Percentiles rank a stretch among this genome's conserved stretches.
phyloP scores from a whole-genome alignment of 2,888 invertebrate species.

The Xanthia togata region DNA sequence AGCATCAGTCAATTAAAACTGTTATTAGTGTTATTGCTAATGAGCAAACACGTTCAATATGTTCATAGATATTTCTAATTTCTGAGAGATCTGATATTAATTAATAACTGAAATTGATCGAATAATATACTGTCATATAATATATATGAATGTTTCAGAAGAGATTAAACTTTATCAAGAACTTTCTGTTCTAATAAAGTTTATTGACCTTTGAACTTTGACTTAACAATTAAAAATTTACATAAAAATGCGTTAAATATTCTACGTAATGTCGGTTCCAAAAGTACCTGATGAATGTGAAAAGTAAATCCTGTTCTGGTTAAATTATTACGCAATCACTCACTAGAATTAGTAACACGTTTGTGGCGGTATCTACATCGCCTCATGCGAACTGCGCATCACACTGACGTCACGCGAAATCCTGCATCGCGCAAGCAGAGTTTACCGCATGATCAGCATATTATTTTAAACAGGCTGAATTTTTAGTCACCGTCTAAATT shows the following conservation, averaged over 20 bases:
- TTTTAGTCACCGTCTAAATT: too few relatives aligned
- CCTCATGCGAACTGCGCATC: too few relatives aligned
- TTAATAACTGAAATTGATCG: constrained; percentile 37
- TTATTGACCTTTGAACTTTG: constrained; percentile 9
- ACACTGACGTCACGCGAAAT: too few relatives aligned
- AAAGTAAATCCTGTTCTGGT: neutral
- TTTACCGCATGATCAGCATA: too few relatives aligned
- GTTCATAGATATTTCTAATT: constrained; percentile 12
- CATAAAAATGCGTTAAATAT: neutral
- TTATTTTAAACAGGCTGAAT: too few relatives aligned
- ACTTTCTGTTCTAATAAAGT: constrained; percentile 22
- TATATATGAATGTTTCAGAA: constrained; percentile 22
- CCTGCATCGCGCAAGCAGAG: too few relatives aligned
- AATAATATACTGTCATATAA: constrained; percentile 24
- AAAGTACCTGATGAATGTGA: neutral
- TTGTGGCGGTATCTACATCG: too few relatives aligned
- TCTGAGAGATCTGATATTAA: constrained; percentile 38
- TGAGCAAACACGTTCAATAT: constrained; percentile 1
- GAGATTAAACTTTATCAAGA: constrained; percentile 32
- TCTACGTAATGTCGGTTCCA: neutral
- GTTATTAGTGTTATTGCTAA: constrained; percentile 22
- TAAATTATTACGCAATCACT: neutral
- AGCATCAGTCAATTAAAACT: constrained; percentile 18
- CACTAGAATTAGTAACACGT: neutral
- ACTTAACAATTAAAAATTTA: neutral